Evolutionary conservation across 2,113 vertebrate species (phyloP).

Genomic region (Hemiscyllium ocellatum): DNA sequence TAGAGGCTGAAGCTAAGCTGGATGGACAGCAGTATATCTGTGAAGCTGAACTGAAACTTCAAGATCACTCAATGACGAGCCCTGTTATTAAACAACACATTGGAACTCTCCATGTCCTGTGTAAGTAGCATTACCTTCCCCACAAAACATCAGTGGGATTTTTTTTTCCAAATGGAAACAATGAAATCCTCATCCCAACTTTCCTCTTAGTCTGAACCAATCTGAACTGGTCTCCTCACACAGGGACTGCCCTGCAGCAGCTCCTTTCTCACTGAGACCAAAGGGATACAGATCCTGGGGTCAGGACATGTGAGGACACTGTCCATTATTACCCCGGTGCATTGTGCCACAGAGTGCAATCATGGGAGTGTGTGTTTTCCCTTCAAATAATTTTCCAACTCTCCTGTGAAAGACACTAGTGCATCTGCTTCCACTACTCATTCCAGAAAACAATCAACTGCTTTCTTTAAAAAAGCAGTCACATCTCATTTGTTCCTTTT

Average conservation of each 20-base stretch:
- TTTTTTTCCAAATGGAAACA: background rate
- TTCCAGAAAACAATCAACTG: too few species aligned
- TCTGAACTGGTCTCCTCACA: background rate
- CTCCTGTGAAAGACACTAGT: too few species aligned
- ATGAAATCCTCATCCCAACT: background rate
- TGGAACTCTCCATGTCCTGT: background rate
- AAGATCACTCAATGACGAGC: background rate
- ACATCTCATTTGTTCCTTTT: too few species aligned
- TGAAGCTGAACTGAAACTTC: background rate
- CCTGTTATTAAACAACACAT: background rate
- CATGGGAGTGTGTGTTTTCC: background rate
- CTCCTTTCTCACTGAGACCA: too few species aligned
- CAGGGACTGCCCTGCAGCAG: background rate
- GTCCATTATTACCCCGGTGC: background rate
- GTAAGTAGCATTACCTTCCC: background rate
- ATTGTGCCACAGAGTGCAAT: background rate
- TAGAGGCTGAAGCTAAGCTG: background rate
- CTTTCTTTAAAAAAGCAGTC: too few species aligned
- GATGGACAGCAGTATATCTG: constrained; percentile 9
- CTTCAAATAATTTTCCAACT: too few species aligned
- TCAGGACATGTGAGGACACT: background rate
- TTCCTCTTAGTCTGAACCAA: background rate
- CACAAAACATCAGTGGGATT: background rate
- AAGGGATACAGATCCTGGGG: background rate
- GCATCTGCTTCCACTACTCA: too few species aligned